Evolutionary conservation across 2,888 invertebrate species (phyloP).

Genomic region (Eudasyphora cyanicolor): DNA sequence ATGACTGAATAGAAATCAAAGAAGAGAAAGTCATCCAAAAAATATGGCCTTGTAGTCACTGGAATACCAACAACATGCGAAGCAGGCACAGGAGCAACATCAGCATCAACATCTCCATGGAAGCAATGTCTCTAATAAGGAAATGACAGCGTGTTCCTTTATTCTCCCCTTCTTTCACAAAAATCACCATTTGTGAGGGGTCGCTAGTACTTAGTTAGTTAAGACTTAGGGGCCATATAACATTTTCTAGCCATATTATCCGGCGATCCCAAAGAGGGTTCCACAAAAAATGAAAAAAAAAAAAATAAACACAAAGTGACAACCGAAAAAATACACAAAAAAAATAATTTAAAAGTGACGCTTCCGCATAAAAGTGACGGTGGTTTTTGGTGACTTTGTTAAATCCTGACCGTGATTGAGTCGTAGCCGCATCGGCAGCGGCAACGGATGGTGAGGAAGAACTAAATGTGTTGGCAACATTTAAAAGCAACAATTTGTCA

Average conservation of each 20-base stretch:
- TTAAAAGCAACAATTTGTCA: slow-evolving; percentile 17
- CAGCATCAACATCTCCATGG: not conserved
- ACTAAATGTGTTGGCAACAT: not conserved
- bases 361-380: not conserved
- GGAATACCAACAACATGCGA: slow-evolving; percentile 9
- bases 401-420: not conserved
- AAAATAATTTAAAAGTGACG: slow-evolving; percentile 7
- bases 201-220: slow-evolving; percentile 21
- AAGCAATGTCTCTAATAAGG: slow-evolving; percentile 33
- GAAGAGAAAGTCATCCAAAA: slow-evolving; percentile 33
- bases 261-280: slow-evolving; percentile 14
- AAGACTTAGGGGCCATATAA: slow-evolving; percentile 41
- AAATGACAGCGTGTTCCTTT: slow-evolving; percentile 35
- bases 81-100: not conserved
- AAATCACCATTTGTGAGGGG: not conserved
- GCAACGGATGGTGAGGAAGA: not conserved
- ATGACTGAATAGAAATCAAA: not conserved
- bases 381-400: not conserved
- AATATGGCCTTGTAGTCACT: slow-evolving; percentile 27
- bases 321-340: not conserved
- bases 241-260: slow-evolving; percentile 44
- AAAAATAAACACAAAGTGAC: slow-evolving; percentile 12
- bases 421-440: not conserved
- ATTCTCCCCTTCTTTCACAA: not conserved
- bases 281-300: not conserved